Conservation (phyloP, 37 sponge, comb jelly and placozoan genomes). For the Ianthella basta region DNA sequence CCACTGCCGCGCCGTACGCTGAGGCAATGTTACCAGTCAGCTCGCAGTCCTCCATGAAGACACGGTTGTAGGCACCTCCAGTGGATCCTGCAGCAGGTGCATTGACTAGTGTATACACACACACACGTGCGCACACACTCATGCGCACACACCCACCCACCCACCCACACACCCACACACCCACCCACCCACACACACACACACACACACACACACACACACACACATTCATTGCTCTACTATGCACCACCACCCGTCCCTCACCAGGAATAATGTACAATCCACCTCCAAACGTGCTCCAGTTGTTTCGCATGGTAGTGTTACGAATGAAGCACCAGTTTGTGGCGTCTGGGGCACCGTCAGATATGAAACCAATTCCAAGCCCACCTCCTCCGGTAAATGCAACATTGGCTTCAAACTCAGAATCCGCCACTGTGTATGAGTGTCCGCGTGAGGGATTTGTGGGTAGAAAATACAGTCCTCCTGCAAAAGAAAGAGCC, state of each 20-base stretch:
- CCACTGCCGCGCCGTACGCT: conserved; percentile 7
- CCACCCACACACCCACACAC: conserved; percentile 19
- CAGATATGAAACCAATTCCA: conserved; percentile 13
- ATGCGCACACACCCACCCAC: conserved; percentile 4
- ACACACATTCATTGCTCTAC: not conserved
- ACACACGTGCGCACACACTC: conserved; percentile 24
- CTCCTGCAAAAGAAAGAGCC: conserved; percentile 68
- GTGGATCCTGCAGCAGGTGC: not conserved
- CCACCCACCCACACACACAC: no score
- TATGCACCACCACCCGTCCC: not conserved
- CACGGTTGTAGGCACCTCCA: not conserved
- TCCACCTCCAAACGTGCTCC: conserved; percentile 31
- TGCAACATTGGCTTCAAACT: conserved; percentile 37
- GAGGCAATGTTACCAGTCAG: not conserved
- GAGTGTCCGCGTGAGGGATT: conserved; percentile 24
- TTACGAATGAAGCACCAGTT: not conserved
- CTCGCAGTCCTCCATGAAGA: conserved; percentile 12
- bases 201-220: no score
- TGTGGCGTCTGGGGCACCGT: not conserved
- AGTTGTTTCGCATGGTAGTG: not conserved
- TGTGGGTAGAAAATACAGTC: conserved; percentile 37
- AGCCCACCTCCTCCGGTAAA: conserved; percentile 53
- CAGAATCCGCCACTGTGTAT: not conserved
- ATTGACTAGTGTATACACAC: not conserved
- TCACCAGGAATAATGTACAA: conserved; percentile 32